Base-by-base conservation (phyloP, 2,888 invertebrate species). In the Nasonia oneida region DNA sequence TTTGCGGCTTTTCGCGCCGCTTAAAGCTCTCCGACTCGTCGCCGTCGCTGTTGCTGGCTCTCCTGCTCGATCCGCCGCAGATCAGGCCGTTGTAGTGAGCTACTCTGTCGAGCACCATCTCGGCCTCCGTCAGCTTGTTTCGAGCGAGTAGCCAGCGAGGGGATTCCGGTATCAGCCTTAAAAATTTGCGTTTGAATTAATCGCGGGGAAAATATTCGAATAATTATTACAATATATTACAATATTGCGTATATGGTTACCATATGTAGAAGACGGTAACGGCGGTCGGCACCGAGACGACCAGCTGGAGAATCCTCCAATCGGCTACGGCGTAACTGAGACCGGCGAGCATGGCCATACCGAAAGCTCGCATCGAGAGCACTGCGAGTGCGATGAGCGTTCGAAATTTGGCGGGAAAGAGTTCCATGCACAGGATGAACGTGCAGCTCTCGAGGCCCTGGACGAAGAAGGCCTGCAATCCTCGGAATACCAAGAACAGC, bases 271-370 rank as follows among this genome's bases (percentile, higher is more conserved):
- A 90, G 8, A 95, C 88, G 3, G 94, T 94, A 12, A 94, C 87
- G 0, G 94, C 89, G 50, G 94, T 94, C 0, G 95, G 95, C 53
- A 94, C 91, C 23, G 94, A 93, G 74, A 95, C 90, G 1, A 94
- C 94, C 76, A 95, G 90, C 88, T 95, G 94, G 14, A 95, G 92
- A 81, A 94, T 92, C 67, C 94, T 92, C 95, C 95, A 95, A 89
- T 94, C 93, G 14, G 94, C 93, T 67, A 95, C 91, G 18, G 93
- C 90, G 87, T 94, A 95, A 50, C 94, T 94, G 47, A 94, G 89
- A 0, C 91, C 91, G 4, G 94, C 94, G 18, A 95, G 90, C 47
- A 94, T 88, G 67, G 93, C 90, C 53, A 94, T 91, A 29, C 94
- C 94, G 6, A 94, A 84, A 1, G 94, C 94, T 94, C 94, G 94